Base-by-base conservation (phyloP, 2,888 invertebrate species). In the Formica aserva region DNA sequence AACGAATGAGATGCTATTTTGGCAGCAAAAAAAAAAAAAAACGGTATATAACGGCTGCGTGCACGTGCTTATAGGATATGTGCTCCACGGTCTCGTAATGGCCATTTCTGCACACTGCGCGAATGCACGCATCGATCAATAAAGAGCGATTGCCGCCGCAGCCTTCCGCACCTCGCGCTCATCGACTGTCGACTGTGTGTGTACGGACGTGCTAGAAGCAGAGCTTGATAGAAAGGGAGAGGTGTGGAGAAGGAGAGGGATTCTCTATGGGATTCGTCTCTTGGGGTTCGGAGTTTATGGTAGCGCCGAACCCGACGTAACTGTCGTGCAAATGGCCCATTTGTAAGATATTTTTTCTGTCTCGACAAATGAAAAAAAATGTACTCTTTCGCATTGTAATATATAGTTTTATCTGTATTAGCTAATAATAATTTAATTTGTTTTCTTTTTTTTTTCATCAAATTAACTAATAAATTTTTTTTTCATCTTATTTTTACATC, bases 41-140 rank as follows among this genome's bases (percentile, higher is more conserved):
- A 38, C 5, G n/a, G 3, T 76, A 85, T 71, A 81, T 62, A 75
- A 85, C 29, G 74, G 85, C 48, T 32, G 32, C 5, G 22, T 55
- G 15, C 38, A 32, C 4, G 29, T n/a, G 63, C 63, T 55, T 38
- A 35, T 77, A 52, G 48, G 2, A 57, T 48, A 57, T 41, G 65
- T 65, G 75, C 72, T 65, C 35, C 65, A 41, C 45, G 78, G 63
- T 62, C 82, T 85, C 57, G 52, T 86, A 86, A 87, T 87, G 87
- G 84, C 81, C 83, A 78, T 52, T 71, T 71, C 84, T 66, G 62
- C 69, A 67, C 74, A 67, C 60, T 52, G 48, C 48, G 48, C 67
- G 80, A 87, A 86, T 84, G 82, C 82, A 84, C 71, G 81, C 71
- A 86, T 84, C 84, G 87, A 86, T 87, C 86, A 75, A 86, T 86